Base-by-base conservation (phyloP, 2,797 vertebrate genomes). In the Denticeps clupeoides region DNA sequence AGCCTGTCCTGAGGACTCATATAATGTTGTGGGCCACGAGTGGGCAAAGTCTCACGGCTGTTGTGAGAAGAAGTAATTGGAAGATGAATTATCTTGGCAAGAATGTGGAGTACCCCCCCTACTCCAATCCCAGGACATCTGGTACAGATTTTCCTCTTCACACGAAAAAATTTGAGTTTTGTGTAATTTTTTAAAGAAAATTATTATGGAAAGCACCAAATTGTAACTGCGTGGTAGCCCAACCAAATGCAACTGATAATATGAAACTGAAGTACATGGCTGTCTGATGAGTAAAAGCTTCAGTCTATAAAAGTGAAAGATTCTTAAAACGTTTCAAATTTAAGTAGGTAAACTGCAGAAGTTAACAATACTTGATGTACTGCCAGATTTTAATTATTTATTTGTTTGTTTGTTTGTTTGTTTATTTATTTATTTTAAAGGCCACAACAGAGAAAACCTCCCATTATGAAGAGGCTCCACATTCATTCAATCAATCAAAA, bases 71-170 rank as follows among this genome's bases (percentile, higher is more conserved):
- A 72, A 62, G 55, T 73, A 69, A 77, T 59, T 70, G 62, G 66
- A 52, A 58, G 62, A 70, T 65, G 76, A 79, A 76, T 73, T 51
- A 75, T 73, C 65, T 71, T 66, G 64, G 56, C 52, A 55, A 48
- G 70, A 63, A 54, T 47, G 56, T 62, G 55, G 69, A 60, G 38
- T 71, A 62, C 64, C 63, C 33, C n/a, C n/a, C n/a, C n/a, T 9
- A 28, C 28, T 4, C 28, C 7, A n/a, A n/a, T n/a, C 51, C 47
- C 21, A 59, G 61, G 60, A 65, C 76, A 81, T 79, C 68, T 80
- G 72, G 57, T 56, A 69, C 51, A 45, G 63, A 67, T 79, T 80
- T 59, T 53, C 63, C 56, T 35, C 27, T 15, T 3, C 51, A 24
- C 46, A n/a, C n/a, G n/a, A n/a, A 55, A 67, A 63, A 70, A 70